Conservation (phyloP, 2,113 vertebrate species). For the Catharus bicknelli region DNA sequence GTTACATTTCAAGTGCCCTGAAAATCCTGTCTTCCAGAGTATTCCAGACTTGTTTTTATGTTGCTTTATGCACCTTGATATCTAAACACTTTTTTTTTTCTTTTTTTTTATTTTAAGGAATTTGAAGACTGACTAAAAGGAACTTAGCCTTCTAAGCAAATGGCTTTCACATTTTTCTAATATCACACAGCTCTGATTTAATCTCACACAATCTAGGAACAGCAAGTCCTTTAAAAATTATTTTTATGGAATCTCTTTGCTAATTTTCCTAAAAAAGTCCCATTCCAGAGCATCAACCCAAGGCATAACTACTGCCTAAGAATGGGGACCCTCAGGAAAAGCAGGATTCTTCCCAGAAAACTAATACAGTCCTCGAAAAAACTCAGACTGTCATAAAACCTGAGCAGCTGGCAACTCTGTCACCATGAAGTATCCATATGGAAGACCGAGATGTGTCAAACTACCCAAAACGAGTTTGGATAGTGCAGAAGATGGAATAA, state of each 20-base stretch:
- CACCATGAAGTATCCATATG: slow-evolving; percentile 85
- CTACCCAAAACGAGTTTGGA: slow-evolving; percentile 82
- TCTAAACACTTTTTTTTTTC: not conserved
- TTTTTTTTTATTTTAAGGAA: not conserved
- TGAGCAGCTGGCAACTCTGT: slow-evolving; percentile 84
- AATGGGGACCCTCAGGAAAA: slow-evolving; percentile 51
- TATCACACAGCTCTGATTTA: not conserved
- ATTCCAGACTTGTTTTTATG: not conserved
- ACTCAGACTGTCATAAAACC: slow-evolving; percentile 78
- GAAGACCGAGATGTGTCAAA: slow-evolving; percentile 85
- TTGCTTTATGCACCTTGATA: not conserved
- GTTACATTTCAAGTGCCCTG: not conserved
- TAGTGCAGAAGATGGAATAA: slow-evolving; percentile 81
- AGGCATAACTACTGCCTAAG: slow-evolving; percentile 34
- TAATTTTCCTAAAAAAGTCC: slow-evolving; percentile 42
- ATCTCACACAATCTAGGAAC: not conserved
- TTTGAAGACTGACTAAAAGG: not conserved
- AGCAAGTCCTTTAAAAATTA: not conserved
- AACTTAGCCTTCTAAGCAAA: not conserved
- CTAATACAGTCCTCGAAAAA: slow-evolving; percentile 77
- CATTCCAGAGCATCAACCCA: not conserved
- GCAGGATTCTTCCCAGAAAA: slow-evolving; percentile 74
- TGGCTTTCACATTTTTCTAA: not conserved
- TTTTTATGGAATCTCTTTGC: slow-evolving; percentile 4
- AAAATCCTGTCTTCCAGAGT: not conserved